Evolutionary conservation across 2,797 vertebrate genomes (phyloP), one percentile per base, ranked within the genome.

Genomic region (Semotilus atromaculatus): DNA sequence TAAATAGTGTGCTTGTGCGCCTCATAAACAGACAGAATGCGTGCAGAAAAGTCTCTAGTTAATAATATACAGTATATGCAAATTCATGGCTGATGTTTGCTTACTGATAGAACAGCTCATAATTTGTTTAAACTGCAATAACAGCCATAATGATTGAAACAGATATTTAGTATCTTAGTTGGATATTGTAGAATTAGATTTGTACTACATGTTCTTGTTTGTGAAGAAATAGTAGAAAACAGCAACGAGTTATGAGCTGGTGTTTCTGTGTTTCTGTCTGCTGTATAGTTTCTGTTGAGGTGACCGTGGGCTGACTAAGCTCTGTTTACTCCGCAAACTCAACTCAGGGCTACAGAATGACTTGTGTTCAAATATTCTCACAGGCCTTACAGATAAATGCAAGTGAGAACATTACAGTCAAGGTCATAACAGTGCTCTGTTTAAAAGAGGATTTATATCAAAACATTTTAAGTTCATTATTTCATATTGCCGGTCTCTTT

Each of bases 331-430:
- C 66, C 9, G n/a, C 74, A 48, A 64, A 34, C 82, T 58, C 48
- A 14, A 77, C 73, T 77, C 66, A 60, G 18, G 31, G 53, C 48
- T 23, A 43, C 31, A 68, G 67, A 88, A 80, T 51, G 34, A 53
- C 21, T 60, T 66, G 3, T 62, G 31, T 14, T 78, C 55, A 87
- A 16, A 80, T 76, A 66, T 87, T 62, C 82, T 67, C 82, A 78
- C 74, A 70, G 36, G 66, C 38, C 8, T 36, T 31, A 29, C 48
- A 58, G 64, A 40, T 19, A 77, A 26, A 84, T n/a, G 4, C 11
- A 58, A n/a, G 48, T 43, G 19, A 67, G 51, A 76, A 70, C 19
- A 68, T 70, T 19, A 23, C 60, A 53, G 43, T 1, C 60, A 53
- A 75, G 58, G n/a, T 16, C 60, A 38, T 38, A 75, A 29, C 43